These are phyloP conservation scores for Nycteola revayana DNA, from an alignment of 2,888 invertebrate genomes.

Conservation along the genomic window DNA sequence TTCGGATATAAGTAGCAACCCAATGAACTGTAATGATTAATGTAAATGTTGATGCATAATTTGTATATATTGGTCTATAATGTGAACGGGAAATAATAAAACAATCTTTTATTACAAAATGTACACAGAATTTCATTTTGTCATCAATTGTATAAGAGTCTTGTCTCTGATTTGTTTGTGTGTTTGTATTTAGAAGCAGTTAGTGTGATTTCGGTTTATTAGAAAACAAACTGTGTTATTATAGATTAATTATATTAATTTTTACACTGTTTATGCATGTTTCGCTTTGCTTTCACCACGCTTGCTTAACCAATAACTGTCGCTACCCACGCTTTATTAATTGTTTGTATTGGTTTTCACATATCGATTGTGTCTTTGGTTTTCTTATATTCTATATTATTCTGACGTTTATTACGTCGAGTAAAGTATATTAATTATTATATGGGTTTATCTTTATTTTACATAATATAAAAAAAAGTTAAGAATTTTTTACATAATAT, in stretches of 20 bases:
- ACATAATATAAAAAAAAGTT: too few relatives aligned
- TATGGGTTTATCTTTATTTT: too few relatives aligned
- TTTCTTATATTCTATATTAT: too few relatives aligned
- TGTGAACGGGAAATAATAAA: constrained; percentile 73
- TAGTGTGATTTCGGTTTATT: constrained; percentile 46
- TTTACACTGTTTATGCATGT: constrained; percentile 49
- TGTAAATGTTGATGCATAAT: constrained; percentile 78
- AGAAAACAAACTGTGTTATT: constrained; percentile 45
- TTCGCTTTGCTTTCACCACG: constrained; percentile 53
- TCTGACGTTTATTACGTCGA: too few relatives aligned
- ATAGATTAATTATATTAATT: constrained; percentile 39
- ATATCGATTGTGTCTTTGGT: too few relatives aligned
- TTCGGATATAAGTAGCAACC: constrained; percentile 55
- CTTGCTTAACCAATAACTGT: constrained; percentile 37
- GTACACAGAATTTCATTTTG: constrained; percentile 65
- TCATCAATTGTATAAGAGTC: constrained; percentile 47
- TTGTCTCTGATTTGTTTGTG: constrained; percentile 70
- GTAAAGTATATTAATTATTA: too few relatives aligned
- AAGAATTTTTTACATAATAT: too few relatives aligned
- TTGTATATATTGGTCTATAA: constrained; percentile 80
- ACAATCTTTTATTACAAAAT: constrained; percentile 77
- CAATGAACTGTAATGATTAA: constrained; percentile 65
- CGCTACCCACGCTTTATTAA: constrained; percentile 41
- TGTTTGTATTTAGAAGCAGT: constrained; percentile 42
- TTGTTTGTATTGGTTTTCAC: too few relatives aligned